A percentile compares a stretch with the other conserved stretches of the same genome.
Evolutionary conservation across 1,140 invertebrate species (phyloP).

Genomic region (Aphelinus certus): DNA sequence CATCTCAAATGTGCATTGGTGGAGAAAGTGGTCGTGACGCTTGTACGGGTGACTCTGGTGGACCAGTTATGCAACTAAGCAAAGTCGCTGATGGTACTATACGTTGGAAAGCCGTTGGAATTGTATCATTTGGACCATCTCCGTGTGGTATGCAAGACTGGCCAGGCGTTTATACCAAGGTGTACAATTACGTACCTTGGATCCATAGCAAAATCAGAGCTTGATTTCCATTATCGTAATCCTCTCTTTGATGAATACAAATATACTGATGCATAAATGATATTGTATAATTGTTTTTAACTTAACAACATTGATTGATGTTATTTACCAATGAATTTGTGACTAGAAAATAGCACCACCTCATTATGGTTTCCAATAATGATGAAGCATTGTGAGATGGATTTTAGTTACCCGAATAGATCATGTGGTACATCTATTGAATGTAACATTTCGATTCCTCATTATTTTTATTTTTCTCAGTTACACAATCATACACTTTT

Average conservation of each 20-base stretch:
- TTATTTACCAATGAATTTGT: background rate
- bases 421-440: too few relatives aligned
- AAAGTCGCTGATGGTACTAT: constrained; percentile 44
- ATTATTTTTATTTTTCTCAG: too few relatives aligned
- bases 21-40: constrained; percentile 70
- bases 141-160: constrained; percentile 71
- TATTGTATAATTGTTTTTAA: too few relatives aligned
- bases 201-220: constrained; percentile 62
- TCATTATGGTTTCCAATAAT: too few relatives aligned
- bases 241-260: too few relatives aligned
- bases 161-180: constrained; percentile 77
- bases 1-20: constrained; percentile 55
- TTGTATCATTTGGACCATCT: constrained; percentile 76
- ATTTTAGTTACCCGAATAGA: too few relatives aligned
- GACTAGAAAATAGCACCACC: too few relatives aligned
- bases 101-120: constrained; percentile 57
- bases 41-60: constrained; percentile 75
- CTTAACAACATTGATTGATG: constrained; percentile 1
- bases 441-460: too few relatives aligned
- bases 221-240: constrained; percentile 37
- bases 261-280: too few relatives aligned
- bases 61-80: constrained; percentile 70
- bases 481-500: too few relatives aligned
- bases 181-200: constrained; percentile 72
- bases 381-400: too few relatives aligned